Percentiles rank a stretch among this genome's conserved stretches.
Evolutionary conservation across 1,140 invertebrate genomes (phyloP).

Genomic region (Bathynomus jamesi): DNA sequence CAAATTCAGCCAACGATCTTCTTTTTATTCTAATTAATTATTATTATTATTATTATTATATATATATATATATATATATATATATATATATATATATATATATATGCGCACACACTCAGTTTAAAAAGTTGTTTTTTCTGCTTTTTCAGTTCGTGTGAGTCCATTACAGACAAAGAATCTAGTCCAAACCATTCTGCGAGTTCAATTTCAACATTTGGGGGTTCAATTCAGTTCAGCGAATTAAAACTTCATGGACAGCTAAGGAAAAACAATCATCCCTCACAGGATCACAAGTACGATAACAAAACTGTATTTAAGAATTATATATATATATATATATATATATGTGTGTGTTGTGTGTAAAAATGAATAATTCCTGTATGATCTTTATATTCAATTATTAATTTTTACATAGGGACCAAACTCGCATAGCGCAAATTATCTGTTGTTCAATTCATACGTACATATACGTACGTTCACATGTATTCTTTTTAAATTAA

Average conservation of each 20-base stretch:
- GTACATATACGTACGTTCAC: background rate
- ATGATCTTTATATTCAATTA: no score
- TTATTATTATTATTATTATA: background rate
- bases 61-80: slow-evolving; percentile 3
- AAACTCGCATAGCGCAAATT: background rate
- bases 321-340: background rate
- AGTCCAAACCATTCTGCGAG: background rate
- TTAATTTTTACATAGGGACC: no score
- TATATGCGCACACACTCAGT: background rate
- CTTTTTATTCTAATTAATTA: background rate
- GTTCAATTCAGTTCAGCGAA: background rate
- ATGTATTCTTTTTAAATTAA: no score
- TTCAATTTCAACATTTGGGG: background rate
- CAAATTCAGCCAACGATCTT: background rate
- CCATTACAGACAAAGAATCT: background rate
- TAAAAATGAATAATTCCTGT: background rate
- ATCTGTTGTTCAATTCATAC: background rate
- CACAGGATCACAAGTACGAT: no score
- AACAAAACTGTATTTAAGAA: no score
- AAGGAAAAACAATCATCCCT: background rate
- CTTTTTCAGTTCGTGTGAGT: background rate
- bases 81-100: slow-evolving; percentile 3
- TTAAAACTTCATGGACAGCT: background rate
- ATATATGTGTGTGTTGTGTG: background rate
- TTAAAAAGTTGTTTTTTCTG: background rate